A percentile compares a stretch with the other conserved stretches of the same genome.
phyloP scores from a whole-genome alignment of 35 echinoderm and acorn worm genomes.

The Diadema setosum region DNA sequence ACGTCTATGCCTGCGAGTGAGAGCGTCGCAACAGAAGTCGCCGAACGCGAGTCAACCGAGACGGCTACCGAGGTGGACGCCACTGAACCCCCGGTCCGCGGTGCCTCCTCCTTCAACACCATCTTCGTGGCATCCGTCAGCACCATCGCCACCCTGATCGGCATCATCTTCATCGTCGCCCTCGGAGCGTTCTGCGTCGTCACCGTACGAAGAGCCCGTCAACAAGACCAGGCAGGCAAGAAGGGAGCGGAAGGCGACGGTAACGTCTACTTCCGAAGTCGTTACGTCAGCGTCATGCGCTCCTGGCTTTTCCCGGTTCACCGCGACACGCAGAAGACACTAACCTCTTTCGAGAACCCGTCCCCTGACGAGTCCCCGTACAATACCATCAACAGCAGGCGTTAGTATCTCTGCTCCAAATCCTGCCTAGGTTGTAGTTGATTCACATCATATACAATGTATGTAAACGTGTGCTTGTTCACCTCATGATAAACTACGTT shows the following conservation, averaged over 20 bases:
- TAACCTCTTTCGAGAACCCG: slow-evolving; percentile 10
- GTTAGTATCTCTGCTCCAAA: no score
- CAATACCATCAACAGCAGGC: background rate
- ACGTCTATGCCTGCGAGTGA: background rate
- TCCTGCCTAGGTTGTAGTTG: no score
- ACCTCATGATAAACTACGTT: no score
- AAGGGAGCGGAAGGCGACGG: background rate
- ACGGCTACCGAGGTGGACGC: background rate
- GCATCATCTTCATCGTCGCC: background rate
- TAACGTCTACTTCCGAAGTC: slow-evolving; percentile 42
- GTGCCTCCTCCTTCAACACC: background rate
- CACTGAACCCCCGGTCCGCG: background rate
- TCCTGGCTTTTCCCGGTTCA: slow-evolving; percentile 62
- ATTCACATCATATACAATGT: no score
- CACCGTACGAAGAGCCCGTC: background rate
- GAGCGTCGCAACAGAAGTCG: background rate
- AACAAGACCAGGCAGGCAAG: background rate
- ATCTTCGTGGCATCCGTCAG: background rate
- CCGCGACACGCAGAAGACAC: slow-evolving; percentile 3
- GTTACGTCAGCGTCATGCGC: slow-evolving; percentile 33
- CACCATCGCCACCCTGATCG: background rate
- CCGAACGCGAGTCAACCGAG: background rate
- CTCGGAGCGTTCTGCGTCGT: background rate
- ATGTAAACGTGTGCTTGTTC: no score
- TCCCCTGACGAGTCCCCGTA: background rate